phyloP scores from a whole-genome alignment of 2,113 vertebrate genomes.

The Strigops habroptila region DNA sequence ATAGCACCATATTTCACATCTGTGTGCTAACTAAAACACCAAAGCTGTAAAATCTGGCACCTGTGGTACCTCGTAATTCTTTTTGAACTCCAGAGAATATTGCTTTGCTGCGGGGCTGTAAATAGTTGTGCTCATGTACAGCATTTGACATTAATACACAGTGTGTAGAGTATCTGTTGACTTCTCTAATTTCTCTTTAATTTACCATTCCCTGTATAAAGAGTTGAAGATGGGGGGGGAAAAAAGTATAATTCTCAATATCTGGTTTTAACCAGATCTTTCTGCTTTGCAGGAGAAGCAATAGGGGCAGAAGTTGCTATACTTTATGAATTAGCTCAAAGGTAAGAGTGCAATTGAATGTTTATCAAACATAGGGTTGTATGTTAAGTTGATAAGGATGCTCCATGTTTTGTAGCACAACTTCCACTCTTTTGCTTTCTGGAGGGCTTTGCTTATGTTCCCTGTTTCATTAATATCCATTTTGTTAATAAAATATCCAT shows the following conservation, averaged over 20 bases:
- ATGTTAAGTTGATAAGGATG: background rate
- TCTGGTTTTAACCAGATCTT: conserved; percentile 7
- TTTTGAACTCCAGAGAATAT: background rate
- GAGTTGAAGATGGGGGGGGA: background rate
- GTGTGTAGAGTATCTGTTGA: background rate
- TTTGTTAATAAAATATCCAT: background rate
- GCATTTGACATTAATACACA: background rate
- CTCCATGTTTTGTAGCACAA: background rate
- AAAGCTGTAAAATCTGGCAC: background rate
- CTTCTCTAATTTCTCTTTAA: conserved; percentile 2
- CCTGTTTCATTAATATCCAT: background rate
- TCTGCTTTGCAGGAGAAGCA: conserved; percentile 76
- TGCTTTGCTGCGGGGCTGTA: background rate
- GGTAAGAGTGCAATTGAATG: conserved; percentile 66
- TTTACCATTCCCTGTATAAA: background rate
- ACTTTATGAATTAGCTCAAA: conserved; percentile 73
- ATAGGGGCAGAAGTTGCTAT: conserved; percentile 67
- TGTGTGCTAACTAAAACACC: background rate
- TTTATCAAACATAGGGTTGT: background rate
- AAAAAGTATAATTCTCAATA: background rate
- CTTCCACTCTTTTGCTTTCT: background rate
- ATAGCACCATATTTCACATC: background rate
- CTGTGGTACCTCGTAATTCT: background rate
- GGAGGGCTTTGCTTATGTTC: background rate
- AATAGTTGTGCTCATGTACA: background rate